Evolutionary conservation across 2,113 vertebrate species (phyloP), one percentile per base, ranked within the genome.

Genomic region (Amblyornis subalaris): DNA sequence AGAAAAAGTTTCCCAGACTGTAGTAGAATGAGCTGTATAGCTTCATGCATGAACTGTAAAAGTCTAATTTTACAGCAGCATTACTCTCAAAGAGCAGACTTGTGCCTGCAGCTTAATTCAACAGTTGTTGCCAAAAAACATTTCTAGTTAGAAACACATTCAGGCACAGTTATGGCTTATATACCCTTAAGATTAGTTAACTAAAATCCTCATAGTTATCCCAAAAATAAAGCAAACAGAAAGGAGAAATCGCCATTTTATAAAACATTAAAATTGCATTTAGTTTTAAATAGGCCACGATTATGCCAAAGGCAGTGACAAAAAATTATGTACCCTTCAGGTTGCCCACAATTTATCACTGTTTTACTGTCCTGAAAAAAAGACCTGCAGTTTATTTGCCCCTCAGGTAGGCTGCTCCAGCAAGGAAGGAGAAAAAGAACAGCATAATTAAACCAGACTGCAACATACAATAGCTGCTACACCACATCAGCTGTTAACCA

Each of bases 101-200:
- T 78, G 50, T 5, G 93, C 89, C 87, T 73, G 85, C 80, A 94
- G 84, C 81, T 93, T 89, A 91, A 87, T 73, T 73, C 81, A 91
- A 85, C 24, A 38, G 42, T 88, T 82, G 84, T 50, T 94, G 89
- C 84, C 89, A 95, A 89, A 92, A 85, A 79, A 44, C 50, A 79
- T 62, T 92, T 61, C 70, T 87, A 60, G 57, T 51, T 55, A 92
- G 72, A 95, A 95, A 92, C 29, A 55, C 44, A 74, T 14, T 60
- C 12, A 72, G 31, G n/a, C 80, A 58, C 22, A 58, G 29, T 47
- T 79, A 60, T 44, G 66, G 94, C 31, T 89, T 60, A 87, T 58
- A 72, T 14, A 76, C 25, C 42, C 38, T 69, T 61, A 57, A 76
- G 80, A 81, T 94, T 69, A 89, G 33, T 94, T 91, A 95, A 87